phyloP scores from a whole-genome alignment of 1,140 invertebrate species.

The Philopotamus ludificatus region DNA sequence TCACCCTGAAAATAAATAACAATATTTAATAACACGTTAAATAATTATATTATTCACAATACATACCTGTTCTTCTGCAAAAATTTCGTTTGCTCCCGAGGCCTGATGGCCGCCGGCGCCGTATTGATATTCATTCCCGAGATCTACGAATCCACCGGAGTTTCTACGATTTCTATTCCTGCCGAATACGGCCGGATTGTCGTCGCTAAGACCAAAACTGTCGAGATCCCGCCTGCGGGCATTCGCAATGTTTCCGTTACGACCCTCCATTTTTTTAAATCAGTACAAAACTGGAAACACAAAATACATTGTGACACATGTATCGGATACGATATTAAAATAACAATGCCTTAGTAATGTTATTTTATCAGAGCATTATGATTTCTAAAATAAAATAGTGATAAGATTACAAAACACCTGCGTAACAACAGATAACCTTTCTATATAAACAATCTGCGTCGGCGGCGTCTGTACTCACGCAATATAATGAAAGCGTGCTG shows the following conservation, averaged over 20 bases:
- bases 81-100: slow-evolving; percentile 83
- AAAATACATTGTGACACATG: no score
- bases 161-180: slow-evolving; percentile 50
- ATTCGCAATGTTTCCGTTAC: slow-evolving; percentile 14
- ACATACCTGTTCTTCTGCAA: slow-evolving; percentile 79
- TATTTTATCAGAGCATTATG: no score
- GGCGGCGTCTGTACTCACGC: no score
- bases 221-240: slow-evolving; percentile 30
- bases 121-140: slow-evolving; percentile 71
- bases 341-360: no score
- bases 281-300: no score
- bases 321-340: no score
- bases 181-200: slow-evolving; percentile 47
- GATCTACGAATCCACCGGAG: slow-evolving; percentile 67
- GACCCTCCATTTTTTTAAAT: neutral
- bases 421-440: no score
- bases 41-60: neutral
- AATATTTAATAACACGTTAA: neutral
- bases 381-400: no score
- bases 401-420: no score
- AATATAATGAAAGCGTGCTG: no score
- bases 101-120: slow-evolving; percentile 76
- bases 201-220: slow-evolving; percentile 45
- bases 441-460: no score
- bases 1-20: slow-evolving; percentile 60